Base-by-base conservation (phyloP, 35 echinoderm and acorn worm species). In the Apostichopus japonicus region DNA sequence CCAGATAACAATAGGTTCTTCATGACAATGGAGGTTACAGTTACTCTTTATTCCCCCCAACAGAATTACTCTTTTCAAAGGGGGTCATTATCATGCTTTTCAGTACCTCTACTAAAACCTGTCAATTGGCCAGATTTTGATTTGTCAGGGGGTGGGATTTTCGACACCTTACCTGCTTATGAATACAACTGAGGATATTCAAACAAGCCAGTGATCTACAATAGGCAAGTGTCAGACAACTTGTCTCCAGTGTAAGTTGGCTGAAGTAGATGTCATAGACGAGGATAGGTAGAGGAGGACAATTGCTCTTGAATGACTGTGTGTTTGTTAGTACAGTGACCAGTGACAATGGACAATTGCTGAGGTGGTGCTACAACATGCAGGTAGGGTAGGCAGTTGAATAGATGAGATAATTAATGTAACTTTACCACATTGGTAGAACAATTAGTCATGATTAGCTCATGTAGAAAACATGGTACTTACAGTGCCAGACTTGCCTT, bases 161-260 rank as follows among this genome's bases (percentile, higher is more conserved):
- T 82, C 53, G 51, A 82, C 79, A 82, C 79, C 51, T 55, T 83
- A 19, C n/a, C 10, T 54, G 54, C 79, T 54, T 83, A 83, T 83
- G 79, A 54, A 83, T 83, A 83, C 79, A 83, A 83, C 79, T 83
- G 79, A 55, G n/a, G 24, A 53, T 83, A 83, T 33, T 83, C 79
- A 83, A 83, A 83, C 79, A 83, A 19, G 54, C 14, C 5, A 16
- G 54, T 54, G 79, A 83, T 16, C 79, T n/a, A 83, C 79, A 83
- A 83, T n/a, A 33, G 51, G 79, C 1, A 54, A 55, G 79, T 54
- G 16, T 83, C 33, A 83, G 79, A 83, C 79, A 83, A 83, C 11
- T 53, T 54, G 79, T 83, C 79, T 83, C 79, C 79, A 33, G 63
- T 67, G 63, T 67, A 67, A 67, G 11, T 67, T 15, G 63, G 11